These are phyloP conservation scores for Ellobius talpinus DNA, from an alignment of 2,113 vertebrate species.

Conservation along the genomic window DNA sequence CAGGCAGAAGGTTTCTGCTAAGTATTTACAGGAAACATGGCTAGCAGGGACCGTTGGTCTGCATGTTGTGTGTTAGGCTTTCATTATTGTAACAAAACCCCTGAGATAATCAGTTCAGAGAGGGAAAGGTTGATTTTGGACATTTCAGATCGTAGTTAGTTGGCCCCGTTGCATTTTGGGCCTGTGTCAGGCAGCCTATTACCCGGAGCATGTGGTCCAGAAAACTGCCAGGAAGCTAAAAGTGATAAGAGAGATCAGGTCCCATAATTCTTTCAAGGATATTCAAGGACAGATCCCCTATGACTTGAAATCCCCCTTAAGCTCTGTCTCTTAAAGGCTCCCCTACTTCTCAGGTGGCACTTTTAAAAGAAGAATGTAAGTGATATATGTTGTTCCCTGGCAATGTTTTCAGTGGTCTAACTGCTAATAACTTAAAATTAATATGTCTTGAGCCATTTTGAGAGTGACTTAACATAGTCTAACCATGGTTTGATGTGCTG, in stretches of 20 bases:
- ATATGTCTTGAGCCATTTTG: constrained; percentile 8
- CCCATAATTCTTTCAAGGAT: background rate
- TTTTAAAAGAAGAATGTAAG: background rate
- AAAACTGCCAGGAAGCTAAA: background rate
- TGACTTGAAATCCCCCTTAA: background rate
- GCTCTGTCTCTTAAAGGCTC: background rate
- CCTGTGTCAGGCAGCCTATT: background rate
- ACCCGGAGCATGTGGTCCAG: background rate
- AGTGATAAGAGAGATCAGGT: background rate
- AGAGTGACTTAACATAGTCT: constrained; percentile 2
- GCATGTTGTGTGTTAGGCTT: background rate
- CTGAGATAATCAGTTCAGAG: background rate
- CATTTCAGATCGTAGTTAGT: background rate
- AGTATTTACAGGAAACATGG: background rate
- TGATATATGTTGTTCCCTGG: background rate
- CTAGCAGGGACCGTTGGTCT: background rate
- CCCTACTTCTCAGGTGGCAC: background rate
- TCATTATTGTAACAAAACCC: background rate
- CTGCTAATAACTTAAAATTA: constrained; percentile 27
- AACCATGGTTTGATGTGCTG: constrained; percentile 8
- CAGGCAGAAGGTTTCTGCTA: too few species aligned
- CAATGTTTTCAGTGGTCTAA: constrained; percentile 45
- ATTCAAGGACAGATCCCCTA: background rate
- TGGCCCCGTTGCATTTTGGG: background rate
- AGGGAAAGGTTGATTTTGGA: background rate